phyloP scores from a whole-genome alignment of 2,888 invertebrate species.

The Pristionchus exspectatus region DNA sequence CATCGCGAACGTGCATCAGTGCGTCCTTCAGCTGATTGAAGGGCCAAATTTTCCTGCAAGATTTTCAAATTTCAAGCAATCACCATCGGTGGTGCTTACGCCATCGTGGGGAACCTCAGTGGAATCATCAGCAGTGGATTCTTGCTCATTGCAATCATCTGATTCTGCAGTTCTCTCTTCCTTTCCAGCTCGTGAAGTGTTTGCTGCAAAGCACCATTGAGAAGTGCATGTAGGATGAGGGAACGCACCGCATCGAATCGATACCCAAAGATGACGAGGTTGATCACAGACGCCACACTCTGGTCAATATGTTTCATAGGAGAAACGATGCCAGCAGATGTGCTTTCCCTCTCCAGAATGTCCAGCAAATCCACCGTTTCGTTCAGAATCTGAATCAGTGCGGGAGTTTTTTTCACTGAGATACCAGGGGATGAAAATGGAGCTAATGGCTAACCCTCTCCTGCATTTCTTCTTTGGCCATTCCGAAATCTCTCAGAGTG shows the following conservation, averaged over 20 bases:
- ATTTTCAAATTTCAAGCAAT: not conserved
- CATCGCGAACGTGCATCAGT: not conserved
- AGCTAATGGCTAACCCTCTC: conserved; percentile 58
- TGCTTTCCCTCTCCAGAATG: not conserved
- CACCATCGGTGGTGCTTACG: not conserved
- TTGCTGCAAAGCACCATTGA: not conserved
- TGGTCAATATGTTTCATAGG: conserved; percentile 15
- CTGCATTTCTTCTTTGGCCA: conserved; percentile 66
- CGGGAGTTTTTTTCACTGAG: too few relatives aligned
- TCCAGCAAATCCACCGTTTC: conserved; percentile 6
- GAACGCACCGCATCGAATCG: conserved; percentile 62
- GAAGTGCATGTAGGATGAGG: too few relatives aligned
- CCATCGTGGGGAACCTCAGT: not conserved
- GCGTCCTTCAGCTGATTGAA: not conserved
- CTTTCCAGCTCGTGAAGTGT: not conserved
- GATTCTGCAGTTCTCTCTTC: not conserved
- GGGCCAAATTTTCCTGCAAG: not conserved
- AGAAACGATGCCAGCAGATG: not conserved
- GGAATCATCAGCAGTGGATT: not conserved
- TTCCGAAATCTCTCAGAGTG: conserved; percentile 62
- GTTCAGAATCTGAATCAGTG: conserved; percentile 52
- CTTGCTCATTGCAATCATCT: not conserved
- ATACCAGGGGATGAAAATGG: too few relatives aligned
- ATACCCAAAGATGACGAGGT: conserved; percentile 64
- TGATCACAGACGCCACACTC: conserved; percentile 58